phyloP scores from a whole-genome alignment of 2,113 vertebrate genomes.

The Capreolus pygargus region DNA sequence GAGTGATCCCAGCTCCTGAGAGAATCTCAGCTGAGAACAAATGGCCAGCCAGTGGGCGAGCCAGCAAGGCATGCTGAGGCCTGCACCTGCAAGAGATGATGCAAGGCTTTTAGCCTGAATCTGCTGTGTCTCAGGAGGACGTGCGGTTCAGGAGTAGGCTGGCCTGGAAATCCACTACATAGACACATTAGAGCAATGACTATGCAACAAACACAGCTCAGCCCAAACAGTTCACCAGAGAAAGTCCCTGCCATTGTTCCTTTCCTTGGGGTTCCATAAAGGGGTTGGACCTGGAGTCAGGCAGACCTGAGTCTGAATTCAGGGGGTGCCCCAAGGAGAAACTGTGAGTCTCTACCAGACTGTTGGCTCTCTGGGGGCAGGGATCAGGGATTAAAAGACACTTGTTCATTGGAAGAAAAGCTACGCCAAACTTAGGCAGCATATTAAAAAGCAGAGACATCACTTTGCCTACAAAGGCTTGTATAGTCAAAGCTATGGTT shows the following conservation, averaged over 20 bases:
- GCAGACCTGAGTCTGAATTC: not conserved
- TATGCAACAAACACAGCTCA: not conserved
- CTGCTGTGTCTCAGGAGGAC: not conserved
- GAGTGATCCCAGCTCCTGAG: not conserved
- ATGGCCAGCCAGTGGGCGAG: not conserved
- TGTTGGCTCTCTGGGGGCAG: not conserved
- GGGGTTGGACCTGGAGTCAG: not conserved
- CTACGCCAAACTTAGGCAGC: not conserved
- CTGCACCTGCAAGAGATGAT: accelerated
- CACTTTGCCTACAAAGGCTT: not conserved
- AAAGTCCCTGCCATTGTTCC: not conserved
- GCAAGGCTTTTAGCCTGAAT: not conserved
- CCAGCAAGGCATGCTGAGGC: not conserved
- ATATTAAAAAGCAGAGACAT: not conserved
- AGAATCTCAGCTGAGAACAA: not conserved
- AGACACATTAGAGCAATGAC: not conserved
- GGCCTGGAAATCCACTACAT: not conserved
- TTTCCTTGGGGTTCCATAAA: not conserved
- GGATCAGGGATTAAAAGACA: not conserved
- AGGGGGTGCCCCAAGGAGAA: not conserved
- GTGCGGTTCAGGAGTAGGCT: not conserved
- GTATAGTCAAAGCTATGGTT: not conserved
- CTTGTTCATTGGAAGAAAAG: not conserved
- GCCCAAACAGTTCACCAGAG: not conserved
- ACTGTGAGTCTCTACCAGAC: not conserved